Base-by-base conservation (phyloP, 2,888 invertebrate genomes). In the Hemaris fuciformis region DNA sequence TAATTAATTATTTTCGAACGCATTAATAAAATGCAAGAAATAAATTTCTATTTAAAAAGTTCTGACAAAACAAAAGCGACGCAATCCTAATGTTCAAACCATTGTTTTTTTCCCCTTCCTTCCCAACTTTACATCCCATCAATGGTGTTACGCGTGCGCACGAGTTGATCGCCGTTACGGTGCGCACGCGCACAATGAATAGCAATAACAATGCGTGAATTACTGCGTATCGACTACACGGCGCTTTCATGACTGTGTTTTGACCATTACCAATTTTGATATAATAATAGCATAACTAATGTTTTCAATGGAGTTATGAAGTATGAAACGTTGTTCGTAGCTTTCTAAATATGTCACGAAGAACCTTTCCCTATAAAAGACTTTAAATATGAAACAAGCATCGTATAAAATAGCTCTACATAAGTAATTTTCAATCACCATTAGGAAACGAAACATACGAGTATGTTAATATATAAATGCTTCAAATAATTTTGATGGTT, bases 151-250 rank as follows among this genome's bases (percentile, higher is more conserved):
- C 79, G 77, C 73, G 82, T 73, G 79, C 81, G 81, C 80, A 80
- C 79, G 72, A 66, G 70, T 74, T 73, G 75, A 80, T 79, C 68
- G 64, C 74, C 73, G 83, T 80, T 79, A 87, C 74, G 87, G 82
- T 81, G 78, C 64, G 74, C 81, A 87, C 81, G 81, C 74, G 79
- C 69, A 81, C 85, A 81, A 65, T 81, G 80, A 80, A 79, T 79
- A 84, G 79, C 79, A 73, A 74, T 76, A 78, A 84, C 79, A 84
- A 83, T 80, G 77, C 79, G 79, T 74, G 71, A 76, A 79, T 79
- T 77, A 79, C 18, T 18, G 53, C 25, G 15, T 48, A n/a, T 4
- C 38, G 38, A n/a, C 3, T 38, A 38, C 38, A 3, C n/a, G 66
- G 66, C 68, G 63, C 70, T 70, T 81, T 83, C 74, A 83, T 79